Conservation (phyloP, 1,140 invertebrate genomes). For the Melitaea cinxia region DNA sequence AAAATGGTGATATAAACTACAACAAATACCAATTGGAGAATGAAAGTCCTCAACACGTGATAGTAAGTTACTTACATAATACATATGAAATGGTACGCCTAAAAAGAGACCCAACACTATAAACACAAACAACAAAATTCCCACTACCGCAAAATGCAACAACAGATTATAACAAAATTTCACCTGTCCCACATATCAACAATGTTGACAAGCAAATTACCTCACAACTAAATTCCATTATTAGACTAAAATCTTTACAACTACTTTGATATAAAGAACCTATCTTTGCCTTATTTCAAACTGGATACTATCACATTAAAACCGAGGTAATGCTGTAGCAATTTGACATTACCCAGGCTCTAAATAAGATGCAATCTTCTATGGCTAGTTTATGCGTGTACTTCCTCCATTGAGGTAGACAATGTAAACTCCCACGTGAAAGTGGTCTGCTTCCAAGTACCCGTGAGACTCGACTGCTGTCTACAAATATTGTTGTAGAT, state of each 20-base stretch:
- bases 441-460: constrained; percentile 23
- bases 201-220: no score
- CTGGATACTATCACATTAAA: neutral
- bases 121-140: no score
- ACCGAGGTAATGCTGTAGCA: neutral
- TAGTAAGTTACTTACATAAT: no score
- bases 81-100: no score
- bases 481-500: constrained; percentile 25
- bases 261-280: neutral
- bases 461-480: constrained; percentile 20
- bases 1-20: no score
- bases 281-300: neutral
- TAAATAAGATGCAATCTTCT: neutral
- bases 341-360: neutral
- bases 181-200: no score
- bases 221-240: no score
- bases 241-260: neutral
- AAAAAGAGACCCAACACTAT: no score
- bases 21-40: no score
- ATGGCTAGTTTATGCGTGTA: neutral
- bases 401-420: constrained; percentile 6
- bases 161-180: no score
- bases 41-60: no score
- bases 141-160: no score
- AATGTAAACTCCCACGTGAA: constrained; percentile 25